phyloP scores from a whole-genome alignment of 2,113 vertebrate genomes.

The Hypocryptadius cinnamomeus region DNA sequence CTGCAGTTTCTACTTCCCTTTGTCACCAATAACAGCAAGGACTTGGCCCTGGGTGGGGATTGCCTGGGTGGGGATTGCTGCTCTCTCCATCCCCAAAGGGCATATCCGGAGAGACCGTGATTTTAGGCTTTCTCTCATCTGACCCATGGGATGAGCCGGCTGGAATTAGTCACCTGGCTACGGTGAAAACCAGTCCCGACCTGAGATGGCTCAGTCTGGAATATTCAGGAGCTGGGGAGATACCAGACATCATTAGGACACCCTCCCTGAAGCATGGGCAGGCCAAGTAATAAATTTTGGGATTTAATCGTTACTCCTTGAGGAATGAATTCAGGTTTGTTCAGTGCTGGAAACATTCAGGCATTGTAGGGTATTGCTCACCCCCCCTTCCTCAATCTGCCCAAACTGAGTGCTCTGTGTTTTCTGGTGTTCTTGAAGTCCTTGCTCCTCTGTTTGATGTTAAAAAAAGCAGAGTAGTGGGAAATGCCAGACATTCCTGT shows the following conservation, averaged over 20 bases:
- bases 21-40: background rate
- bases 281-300: background rate
- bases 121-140: background rate
- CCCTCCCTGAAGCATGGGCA: background rate
- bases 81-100: background rate
- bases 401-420: background rate
- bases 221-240: background rate
- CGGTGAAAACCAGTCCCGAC: background rate
- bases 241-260: background rate
- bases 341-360: background rate
- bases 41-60: background rate
- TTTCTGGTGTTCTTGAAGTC: background rate
- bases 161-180: background rate
- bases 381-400: background rate
- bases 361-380: background rate
- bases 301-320: background rate
- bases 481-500: background rate
- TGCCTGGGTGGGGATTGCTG: background rate
- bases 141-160: background rate
- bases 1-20: background rate
- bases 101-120: fast-evolving
- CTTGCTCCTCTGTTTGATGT: background rate
- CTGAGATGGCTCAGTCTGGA: background rate
- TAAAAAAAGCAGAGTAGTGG: background rate
- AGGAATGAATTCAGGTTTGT: background rate